Evolutionary conservation across 2,888 invertebrate genomes (phyloP), one percentile per base, ranked within the genome.

Genomic region (Augiades crinisus): DNA sequence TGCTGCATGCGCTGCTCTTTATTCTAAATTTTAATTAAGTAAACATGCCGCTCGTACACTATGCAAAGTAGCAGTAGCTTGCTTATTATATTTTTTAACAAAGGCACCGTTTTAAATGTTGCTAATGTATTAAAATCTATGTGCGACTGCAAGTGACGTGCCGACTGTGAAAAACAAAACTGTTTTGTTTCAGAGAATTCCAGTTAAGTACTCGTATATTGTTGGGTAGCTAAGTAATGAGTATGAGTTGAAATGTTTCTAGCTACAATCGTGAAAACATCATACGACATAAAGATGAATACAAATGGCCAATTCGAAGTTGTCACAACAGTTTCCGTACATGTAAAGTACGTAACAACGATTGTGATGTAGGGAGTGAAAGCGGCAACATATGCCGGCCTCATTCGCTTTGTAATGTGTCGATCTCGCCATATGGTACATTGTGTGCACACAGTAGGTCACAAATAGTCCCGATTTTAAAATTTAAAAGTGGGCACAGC

Each of bases 341-440:
- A 62, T 60, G 62, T 61, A 62, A 60, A 61, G 61, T 65, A 72
- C 73, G 77, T 77, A 80, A 78, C 70, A 75, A 67, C 68, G 77
- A 79, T 75, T 81, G 78, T 82, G 75, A 72, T 78, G 76, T 72
- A 77, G 78, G 77, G 81, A 88, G 88, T 86, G 87, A 89, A 88
- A 88, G 88, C 85, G 79, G 79, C 70, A 78, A 79, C 86, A 88
- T 84, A 84, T 82, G 87, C 72, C 75, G 82, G 75, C 84, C 88
- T 82, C 85, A 81, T 84, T 88, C 80, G 74, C 71, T 79, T 78
- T 80, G 81, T 79, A 73, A 80, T 80, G 78, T 79, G 82, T 78
- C 77, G 77, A 82, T 76, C 79, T 78, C 75, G 78, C 88, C 88
- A 88, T 88, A 87, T 89, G 88, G 78, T 75, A 70, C 71, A 61